Percentiles rank a stretch among this genome's conserved stretches.
Evolutionary conservation across 92 coral and sea anemone genomes (phyloP).

Genomic region (Phenganax subtilis): DNA sequence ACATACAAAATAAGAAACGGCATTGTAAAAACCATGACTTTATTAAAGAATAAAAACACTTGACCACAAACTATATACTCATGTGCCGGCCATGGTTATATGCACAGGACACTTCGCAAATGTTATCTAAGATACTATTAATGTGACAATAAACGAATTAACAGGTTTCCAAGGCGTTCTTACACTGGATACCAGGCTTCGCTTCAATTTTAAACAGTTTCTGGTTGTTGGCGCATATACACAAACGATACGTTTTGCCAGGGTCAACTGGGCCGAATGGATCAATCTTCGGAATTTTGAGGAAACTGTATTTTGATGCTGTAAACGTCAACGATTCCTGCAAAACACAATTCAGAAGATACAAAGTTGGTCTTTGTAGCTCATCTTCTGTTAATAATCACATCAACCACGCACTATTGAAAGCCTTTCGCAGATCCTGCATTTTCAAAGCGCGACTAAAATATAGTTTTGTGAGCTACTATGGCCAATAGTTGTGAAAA

Average conservation of each 20-base stretch:
- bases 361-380: background rate
- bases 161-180: slow-evolving; percentile 11
- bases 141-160: background rate
- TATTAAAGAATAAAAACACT: too few relatives aligned
- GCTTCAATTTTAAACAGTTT: slow-evolving; percentile 23
- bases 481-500: background rate
- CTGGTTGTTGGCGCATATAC: slow-evolving; percentile 7
- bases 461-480: too few relatives aligned
- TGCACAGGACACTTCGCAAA: too few relatives aligned
- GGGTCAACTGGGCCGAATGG: background rate
- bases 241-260: slow-evolving; percentile 9
- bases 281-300: background rate
- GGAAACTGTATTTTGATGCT: background rate
- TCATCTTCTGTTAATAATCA: background rate
- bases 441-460: too few relatives aligned
- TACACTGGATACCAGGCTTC: background rate
- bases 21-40: too few relatives aligned
- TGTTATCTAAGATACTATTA: background rate
- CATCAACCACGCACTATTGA: background rate
- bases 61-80: too few relatives aligned
- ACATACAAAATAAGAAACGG: too few relatives aligned
- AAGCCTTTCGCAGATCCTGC: too few relatives aligned
- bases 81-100: too few relatives aligned
- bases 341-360: background rate
- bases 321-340: slow-evolving; percentile 7